Percentiles rank a stretch among this genome's conserved stretches.
Evolutionary conservation across 2,113 vertebrate species (phyloP).

Genomic region (Tauraco erythrolophus): DNA sequence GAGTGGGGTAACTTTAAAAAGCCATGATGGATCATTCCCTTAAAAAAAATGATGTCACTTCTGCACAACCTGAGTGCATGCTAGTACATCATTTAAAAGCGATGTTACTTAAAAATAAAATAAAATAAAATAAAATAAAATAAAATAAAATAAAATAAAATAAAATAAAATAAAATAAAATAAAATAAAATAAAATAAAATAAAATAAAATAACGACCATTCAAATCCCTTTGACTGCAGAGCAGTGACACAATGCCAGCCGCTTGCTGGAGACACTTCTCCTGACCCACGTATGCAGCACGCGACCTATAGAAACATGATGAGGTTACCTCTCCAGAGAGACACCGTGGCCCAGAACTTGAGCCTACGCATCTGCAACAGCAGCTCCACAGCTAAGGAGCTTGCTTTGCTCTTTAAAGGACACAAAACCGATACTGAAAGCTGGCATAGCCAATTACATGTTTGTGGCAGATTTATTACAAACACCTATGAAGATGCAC

Average conservation of each 20-base stretch:
- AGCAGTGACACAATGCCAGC: neutral
- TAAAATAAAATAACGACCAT: neutral
- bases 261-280: neutral
- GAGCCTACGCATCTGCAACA: neutral
- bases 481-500: neutral
- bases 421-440: neutral
- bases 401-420: neutral
- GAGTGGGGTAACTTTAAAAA: neutral
- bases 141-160: neutral
- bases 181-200: neutral
- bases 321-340: neutral
- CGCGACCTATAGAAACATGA: neutral
- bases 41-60: neutral
- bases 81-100: neutral
- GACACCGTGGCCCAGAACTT: neutral
- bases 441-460: neutral
- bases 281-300: neutral
- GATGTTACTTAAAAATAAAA: neutral
- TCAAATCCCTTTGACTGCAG: neutral
- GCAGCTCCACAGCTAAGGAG: neutral
- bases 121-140: neutral
- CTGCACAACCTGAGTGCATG: neutral
- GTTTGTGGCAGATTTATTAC: neutral
- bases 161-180: neutral
- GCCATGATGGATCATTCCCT: fast-evolving